A percentile compares a stretch with the other conserved stretches of the same genome.
Evolutionary conservation across 2,797 vertebrate genomes (phyloP).

Genomic region (Pseudochromis fuscus): DNA sequence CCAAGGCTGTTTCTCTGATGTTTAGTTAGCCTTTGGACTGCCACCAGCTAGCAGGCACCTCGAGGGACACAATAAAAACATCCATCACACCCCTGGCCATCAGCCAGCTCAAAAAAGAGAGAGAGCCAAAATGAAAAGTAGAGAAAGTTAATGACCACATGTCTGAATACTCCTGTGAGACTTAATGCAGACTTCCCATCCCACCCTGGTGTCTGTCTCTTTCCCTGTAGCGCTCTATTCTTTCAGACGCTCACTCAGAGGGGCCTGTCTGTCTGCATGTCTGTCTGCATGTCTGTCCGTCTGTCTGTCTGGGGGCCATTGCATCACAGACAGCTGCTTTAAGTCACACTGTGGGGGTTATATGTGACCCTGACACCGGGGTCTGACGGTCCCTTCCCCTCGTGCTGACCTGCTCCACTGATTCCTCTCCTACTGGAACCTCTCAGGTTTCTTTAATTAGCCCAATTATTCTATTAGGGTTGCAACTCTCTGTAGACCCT

Average conservation of each 20-base stretch:
- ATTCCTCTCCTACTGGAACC: conserved; percentile 48
- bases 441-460: conserved; percentile 73
- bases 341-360: conserved; percentile 59
- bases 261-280: conserved; percentile 22
- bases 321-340: conserved; percentile 74
- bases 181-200: conserved; percentile 54
- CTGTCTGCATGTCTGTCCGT: conserved; percentile 20
- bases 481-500: conserved; percentile 32
- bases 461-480: conserved; percentile 76
- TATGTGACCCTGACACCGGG: conserved; percentile 63
- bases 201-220: conserved; percentile 50
- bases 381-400: conserved; percentile 59
- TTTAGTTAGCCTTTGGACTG: conserved; percentile 63
- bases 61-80: conserved; percentile 69
- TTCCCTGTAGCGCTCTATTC: conserved; percentile 29
- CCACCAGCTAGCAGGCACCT: conserved; percentile 57
- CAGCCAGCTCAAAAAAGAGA: conserved; percentile 45
- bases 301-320: conserved; percentile 46
- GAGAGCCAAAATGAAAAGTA: conserved; percentile 35
- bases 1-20: conserved; percentile 59
- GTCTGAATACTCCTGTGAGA: conserved; percentile 63
- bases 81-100: conserved; percentile 62
- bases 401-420: conserved; percentile 50
- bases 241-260: conserved; percentile 38
- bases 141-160: conserved; percentile 69